Evolutionary conservation across 2,888 invertebrate genomes (phyloP), one percentile per base, ranked within the genome.

Genomic region (Ichneumon xanthorius): DNA sequence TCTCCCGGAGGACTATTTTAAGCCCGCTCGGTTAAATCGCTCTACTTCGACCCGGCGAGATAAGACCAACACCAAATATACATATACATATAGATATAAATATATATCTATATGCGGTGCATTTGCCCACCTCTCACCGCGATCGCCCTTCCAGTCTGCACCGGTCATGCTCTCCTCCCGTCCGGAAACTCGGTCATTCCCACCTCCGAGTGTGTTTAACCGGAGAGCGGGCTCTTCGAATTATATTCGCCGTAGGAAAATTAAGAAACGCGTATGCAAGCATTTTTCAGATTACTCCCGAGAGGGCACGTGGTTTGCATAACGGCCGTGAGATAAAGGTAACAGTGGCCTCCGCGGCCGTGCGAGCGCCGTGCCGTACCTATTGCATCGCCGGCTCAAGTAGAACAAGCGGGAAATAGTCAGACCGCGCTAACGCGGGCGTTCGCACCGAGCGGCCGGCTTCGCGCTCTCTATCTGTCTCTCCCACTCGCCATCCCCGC

Each of bases 21-120:
- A 85, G 77, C 82, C 68, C 80, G 77, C 82, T 77, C 77, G 85
- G 82, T 80, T 85, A 82, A 85, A 85, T 85, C 85, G 85, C 82
- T 82, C 82, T 77, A 85, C 85, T 82, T 82, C 85, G 80, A 85
- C 72, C 85, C 58, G 50, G 48, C 72, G 50, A 82, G 85, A 85
- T 85, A 85, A 85, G 80, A 80, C 82, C 71, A 72, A 82, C 76
- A 77, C 67, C 80, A 65, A 63, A 72, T 82, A 75, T 63, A 73
- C 11, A 9, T 40, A 33, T 14, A 40, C 11, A 40, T 11, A 40
- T 11, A 40, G 2, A 40, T 11, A 40, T 11, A 40, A 2, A 11
- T 40, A 76, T 16, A 79, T 63, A 45, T 19, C 45, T 72, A 40
- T 40, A 63, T 45, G 48, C 14, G 26, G 16, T 22, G 50, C 50